phyloP scores from a whole-genome alignment of 2,888 invertebrate species.

The Rhamphomyia laevipes region DNA sequence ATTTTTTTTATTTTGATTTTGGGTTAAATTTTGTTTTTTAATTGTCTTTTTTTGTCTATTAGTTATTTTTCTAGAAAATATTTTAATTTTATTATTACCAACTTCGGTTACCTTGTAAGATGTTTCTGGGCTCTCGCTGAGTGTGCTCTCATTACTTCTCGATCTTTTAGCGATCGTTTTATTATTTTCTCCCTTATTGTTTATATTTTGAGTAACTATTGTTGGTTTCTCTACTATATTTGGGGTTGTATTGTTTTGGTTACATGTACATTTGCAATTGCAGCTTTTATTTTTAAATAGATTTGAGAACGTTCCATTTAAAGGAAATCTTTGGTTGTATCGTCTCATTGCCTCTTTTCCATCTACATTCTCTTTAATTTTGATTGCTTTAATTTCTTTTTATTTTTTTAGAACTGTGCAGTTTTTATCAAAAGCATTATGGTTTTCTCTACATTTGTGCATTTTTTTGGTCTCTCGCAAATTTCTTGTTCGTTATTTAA shows the following conservation, averaged over 20 bases:
- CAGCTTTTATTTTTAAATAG: not conserved
- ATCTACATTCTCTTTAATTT: not conserved
- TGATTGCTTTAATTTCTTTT: not conserved
- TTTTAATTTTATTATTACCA: too few species aligned
- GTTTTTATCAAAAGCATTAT: not conserved
- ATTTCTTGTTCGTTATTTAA: not conserved
- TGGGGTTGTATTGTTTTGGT: not conserved
- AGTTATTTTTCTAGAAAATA: too few species aligned
- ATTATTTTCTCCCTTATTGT: not conserved
- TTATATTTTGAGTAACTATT: not conserved
- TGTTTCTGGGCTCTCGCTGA: too few species aligned
- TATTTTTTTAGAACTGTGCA: not conserved
- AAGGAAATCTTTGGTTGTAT: not conserved
- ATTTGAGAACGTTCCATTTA: not conserved
- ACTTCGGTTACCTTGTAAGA: too few species aligned
- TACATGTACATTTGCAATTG: not conserved
- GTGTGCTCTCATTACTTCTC: too few species aligned
- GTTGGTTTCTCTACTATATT: not conserved
- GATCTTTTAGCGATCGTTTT: not conserved
- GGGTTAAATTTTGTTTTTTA: too few species aligned
- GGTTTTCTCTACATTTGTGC: not conserved
- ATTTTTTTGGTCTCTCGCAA: not conserved
- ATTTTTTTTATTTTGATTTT: too few species aligned
- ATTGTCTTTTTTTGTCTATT: too few species aligned
- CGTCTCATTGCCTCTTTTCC: not conserved